Evolutionary conservation across 2,797 vertebrate species (phyloP), one percentile per base, ranked within the genome.

Genomic region (Pygocentrus nattereri): DNA sequence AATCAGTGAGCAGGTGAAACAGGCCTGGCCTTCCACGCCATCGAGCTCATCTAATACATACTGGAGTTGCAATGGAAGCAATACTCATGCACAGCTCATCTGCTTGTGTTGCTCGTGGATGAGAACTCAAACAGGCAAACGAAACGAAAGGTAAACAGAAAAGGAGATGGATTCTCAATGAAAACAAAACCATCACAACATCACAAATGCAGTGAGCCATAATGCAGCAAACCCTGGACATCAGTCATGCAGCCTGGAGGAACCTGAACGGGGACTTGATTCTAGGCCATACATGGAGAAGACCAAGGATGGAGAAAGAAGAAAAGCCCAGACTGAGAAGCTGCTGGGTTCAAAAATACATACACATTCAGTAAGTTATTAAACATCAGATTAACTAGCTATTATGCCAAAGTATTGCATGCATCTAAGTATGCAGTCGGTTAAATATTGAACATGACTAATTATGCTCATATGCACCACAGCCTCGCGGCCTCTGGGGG

Each of bases 1-100:
- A 88, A 86, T 89, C 86, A 91, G 81, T 83, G 85, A 84, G 88
- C 61, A 87, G 74, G 79, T 13, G 3, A 64, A 44, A 34, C 30
- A 4, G 30, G 31, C 64, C 16, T 13, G 3, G 64, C 18, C 31
- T 38, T 3, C 64, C 15, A 5, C 5, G 49, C 87, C 83, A 41
- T 31, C 11, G 85, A 75, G 62, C 76, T 82, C 84, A 79, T 21
- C 78, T 62, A 79, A 47, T 0, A 2, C 65, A 41, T 41, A 41
- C 64, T 13, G 64, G 64, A 21, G 64, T 2, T 34, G 18, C 64
- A 34, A 10, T 34, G 64, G 34, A 41, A 41, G 64, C 64, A 11
- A 13, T 21, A 67, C 34, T 67, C 64, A 67, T 67, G 64, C 64
- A 38, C 1, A 41, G n/a, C 4, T 6, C 41, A 8, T 44, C 41